Percentiles rank a stretch among this genome's conserved stretches.
These are phyloP conservation scores for Cyrtorhinus lividipennis DNA, from an alignment of 1,140 invertebrate species.

Conservation along the genomic window DNA sequence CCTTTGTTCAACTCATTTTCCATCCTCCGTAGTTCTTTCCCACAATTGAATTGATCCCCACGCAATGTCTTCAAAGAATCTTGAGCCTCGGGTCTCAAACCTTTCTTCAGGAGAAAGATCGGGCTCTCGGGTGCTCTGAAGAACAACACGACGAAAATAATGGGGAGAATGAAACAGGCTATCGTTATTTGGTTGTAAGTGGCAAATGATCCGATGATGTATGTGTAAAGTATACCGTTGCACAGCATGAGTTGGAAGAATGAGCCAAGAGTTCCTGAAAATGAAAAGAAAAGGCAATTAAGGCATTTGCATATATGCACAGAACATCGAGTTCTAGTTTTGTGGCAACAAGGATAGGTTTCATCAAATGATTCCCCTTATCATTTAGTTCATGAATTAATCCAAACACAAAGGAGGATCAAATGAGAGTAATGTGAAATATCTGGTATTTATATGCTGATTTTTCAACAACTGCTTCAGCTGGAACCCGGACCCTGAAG, in stretches of 20 bases:
- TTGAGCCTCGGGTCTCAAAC: slow-evolving; percentile 24
- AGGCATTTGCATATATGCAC: slow-evolving; percentile 1
- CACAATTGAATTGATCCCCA: slow-evolving; percentile 48
- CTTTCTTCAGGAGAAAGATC: slow-evolving; percentile 26
- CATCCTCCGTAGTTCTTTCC: slow-evolving; percentile 55
- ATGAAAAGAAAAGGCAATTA: not conserved
- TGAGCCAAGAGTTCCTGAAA: slow-evolving; percentile 39
- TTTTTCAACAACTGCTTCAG: too few relatives aligned
- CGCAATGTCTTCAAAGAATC: slow-evolving; percentile 37
- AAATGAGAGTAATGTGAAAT: too few relatives aligned
- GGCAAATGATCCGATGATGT: slow-evolving; percentile 21
- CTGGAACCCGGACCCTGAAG: too few relatives aligned
- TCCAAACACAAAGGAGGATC: too few relatives aligned
- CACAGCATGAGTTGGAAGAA: slow-evolving; percentile 71
- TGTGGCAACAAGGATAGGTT: not conserved
- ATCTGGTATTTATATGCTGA: too few relatives aligned
- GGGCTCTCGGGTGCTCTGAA: slow-evolving; percentile 37
- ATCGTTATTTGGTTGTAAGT: slow-evolving; percentile 21
- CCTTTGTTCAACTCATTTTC: slow-evolving; percentile 42
- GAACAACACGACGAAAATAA: slow-evolving; percentile 34
- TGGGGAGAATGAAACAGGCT: slow-evolving; percentile 30
- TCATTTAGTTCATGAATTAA: too few relatives aligned
- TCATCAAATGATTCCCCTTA: slow-evolving; percentile 6
- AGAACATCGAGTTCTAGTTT: too few relatives aligned
- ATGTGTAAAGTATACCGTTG: slow-evolving; percentile 33